Evolutionary conservation across 2,888 invertebrate species (phyloP), one percentile per base, ranked within the genome.

Genomic region (Rapana venosa): DNA sequence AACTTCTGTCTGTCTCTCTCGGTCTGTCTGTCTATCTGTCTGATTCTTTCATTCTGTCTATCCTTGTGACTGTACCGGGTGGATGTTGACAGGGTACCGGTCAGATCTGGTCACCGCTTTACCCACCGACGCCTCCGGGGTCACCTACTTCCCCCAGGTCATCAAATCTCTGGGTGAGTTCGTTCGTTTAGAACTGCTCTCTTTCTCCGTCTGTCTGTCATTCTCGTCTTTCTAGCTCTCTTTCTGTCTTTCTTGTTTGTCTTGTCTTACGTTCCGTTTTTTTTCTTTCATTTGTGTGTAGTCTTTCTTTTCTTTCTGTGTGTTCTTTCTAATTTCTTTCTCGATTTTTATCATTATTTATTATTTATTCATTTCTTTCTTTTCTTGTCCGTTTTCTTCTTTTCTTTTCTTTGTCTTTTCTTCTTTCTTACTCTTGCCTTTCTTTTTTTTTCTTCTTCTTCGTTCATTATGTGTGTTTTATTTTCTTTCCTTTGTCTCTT

Each of bases 81-180:
- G 36, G 47, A 0, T 87, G 87, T 89, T 90, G 32, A 22, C 93
- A 95, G 95, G 94, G 88, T 94, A 93, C 91, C 91, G 91, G 11
- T 92, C 92, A 56, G 93, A 92, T 84, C 90, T 93, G 32, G 94
- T 93, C 96, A 97, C 97, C 96, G 97, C 97, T 96, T 97, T 97
- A 96, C 98, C 98, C 95, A 97, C 97, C 96, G 97, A 98, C 97
- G 97, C 97, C 94, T 97, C 97, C 95, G 98, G 98, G 96, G 97
- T 97, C 93, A 97, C 97, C 94, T 97, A 97, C 96, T 97, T 97
- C 96, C 98, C 98, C 95, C 97, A 97, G 94, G 97, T 97, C 96
- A 97, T 97, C 95, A 97, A 97, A 96, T 97, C 97, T 93, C 97
- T 97, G 97, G 98, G 98, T 98, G 97, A 96, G 95, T 91, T 6